phyloP scores from a whole-genome alignment of 1,140 invertebrate species.

The Rhysida immarginata region DNA sequence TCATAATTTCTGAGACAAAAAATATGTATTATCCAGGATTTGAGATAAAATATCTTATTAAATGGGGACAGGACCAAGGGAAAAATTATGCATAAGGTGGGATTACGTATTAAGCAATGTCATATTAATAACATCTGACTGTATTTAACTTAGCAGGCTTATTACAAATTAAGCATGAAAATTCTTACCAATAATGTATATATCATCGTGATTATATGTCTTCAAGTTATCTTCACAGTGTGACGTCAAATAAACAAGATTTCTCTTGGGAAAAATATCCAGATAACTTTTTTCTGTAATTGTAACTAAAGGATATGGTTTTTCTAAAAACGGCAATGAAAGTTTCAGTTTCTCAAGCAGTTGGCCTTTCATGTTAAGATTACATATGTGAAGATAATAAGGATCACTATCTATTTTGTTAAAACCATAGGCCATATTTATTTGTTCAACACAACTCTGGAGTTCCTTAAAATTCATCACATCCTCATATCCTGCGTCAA shows the following conservation, averaged over 20 bases:
- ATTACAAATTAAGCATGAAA: too few relatives aligned
- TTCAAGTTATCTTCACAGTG: constrained; percentile 50
- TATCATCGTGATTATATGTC: constrained; percentile 41
- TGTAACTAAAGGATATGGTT: constrained; percentile 30
- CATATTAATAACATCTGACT: too few relatives aligned
- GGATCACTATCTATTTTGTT: not conserved
- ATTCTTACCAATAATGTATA: too few relatives aligned
- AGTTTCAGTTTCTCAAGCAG: not conserved
- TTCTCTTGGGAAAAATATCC: constrained; percentile 62
- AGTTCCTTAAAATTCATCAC: not conserved
- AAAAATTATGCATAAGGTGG: too few relatives aligned
- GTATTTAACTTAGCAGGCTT: too few relatives aligned
- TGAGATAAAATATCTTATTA: too few relatives aligned
- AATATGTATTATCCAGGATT: too few relatives aligned
- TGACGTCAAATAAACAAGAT: constrained; percentile 73
- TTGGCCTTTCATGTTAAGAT: not conserved
- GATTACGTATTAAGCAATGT: too few relatives aligned
- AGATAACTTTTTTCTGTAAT: constrained; percentile 57
- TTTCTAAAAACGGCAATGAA: not conserved
- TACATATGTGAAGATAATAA: not conserved
- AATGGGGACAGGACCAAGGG: too few relatives aligned
- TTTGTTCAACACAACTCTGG: not conserved
- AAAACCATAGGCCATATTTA: not conserved
- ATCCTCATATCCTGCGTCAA: not conserved
- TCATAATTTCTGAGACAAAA: too few relatives aligned